These are phyloP conservation scores for Drosophila macrothrix DNA, from an alignment of 2,888 invertebrate species.

Conservation along the genomic window DNA sequence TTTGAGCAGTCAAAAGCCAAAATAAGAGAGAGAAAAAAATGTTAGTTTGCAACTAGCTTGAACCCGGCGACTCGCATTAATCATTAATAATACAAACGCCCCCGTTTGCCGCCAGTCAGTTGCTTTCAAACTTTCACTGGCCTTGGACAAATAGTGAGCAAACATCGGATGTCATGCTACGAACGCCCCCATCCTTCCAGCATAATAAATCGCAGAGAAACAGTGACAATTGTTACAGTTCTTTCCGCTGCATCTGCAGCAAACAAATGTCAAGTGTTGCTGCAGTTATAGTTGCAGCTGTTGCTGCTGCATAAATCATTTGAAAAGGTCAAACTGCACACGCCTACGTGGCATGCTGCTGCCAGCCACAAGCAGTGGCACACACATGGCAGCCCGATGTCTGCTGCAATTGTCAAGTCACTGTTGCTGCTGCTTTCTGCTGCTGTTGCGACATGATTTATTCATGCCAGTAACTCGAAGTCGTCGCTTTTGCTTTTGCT, in stretches of 20 bases:
- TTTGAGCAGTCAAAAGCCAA: constrained; percentile 1
- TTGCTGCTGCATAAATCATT: constrained; percentile 65
- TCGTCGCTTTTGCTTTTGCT: constrained; percentile 6
- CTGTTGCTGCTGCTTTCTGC: not conserved
- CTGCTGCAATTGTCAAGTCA: constrained; percentile 68
- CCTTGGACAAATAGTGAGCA: constrained; percentile 27
- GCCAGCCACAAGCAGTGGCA: constrained; percentile 44
- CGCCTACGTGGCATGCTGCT: constrained; percentile 60
- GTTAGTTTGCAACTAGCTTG: constrained; percentile 25
- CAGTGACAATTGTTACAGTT: constrained; percentile 40
- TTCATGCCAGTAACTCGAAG: constrained; percentile 47
- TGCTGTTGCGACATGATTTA: constrained; percentile 65
- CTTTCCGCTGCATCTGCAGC: constrained; percentile 7
- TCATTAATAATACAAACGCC: constrained; percentile 46
- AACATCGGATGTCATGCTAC: constrained; percentile 26
- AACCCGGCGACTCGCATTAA: constrained; percentile 49
- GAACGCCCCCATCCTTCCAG: not conserved
- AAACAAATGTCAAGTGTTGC: constrained; percentile 63
- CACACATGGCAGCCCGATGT: constrained; percentile 67
- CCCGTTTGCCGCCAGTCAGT: constrained; percentile 5
- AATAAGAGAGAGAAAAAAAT: not conserved
- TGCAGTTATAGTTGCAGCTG: constrained; percentile 32
- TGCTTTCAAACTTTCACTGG: constrained; percentile 65
- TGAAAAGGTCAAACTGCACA: constrained; percentile 68
- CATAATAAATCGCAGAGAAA: constrained; percentile 29